These are phyloP conservation scores for Phragmatobia fuliginosa DNA, from an alignment of 2,888 invertebrate genomes.

Conservation along the genomic window DNA sequence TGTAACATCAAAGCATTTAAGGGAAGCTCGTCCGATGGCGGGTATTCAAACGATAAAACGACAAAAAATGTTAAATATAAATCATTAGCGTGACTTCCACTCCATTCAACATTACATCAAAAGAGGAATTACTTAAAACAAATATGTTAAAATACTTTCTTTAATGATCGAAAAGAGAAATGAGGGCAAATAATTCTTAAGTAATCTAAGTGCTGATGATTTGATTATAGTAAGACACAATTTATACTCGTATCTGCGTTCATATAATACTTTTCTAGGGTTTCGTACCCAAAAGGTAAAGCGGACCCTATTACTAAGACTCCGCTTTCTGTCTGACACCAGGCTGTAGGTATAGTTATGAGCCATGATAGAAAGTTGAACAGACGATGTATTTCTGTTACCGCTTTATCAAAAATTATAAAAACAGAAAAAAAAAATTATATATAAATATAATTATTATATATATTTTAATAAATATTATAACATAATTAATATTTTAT, in stretches of 20 bases:
- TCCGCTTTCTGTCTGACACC: too few species aligned
- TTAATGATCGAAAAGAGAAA: slow-evolving; percentile 21
- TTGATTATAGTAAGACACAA: slow-evolving; percentile 22
- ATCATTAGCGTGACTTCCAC: slow-evolving; percentile 34
- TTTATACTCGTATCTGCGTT: background rate
- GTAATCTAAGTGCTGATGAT: slow-evolving; percentile 35
- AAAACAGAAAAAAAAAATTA: too few species aligned
- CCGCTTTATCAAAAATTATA: too few species aligned
- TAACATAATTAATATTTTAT: too few species aligned
- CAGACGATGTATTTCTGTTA: too few species aligned
- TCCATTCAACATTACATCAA: slow-evolving; percentile 31
- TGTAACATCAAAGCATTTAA: slow-evolving; percentile 16
- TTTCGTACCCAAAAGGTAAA: too few species aligned
- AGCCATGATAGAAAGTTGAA: too few species aligned
- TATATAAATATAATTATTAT: too few species aligned
- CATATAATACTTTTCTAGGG: too few species aligned
- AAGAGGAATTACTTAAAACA: slow-evolving; percentile 30
- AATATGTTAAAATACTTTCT: slow-evolving; percentile 25
- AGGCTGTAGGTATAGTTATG: too few species aligned
- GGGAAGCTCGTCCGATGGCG: background rate
- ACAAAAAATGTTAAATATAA: slow-evolving; percentile 32
- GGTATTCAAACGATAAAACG: slow-evolving; percentile 26
- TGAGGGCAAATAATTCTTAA: slow-evolving; percentile 36
- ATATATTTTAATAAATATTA: too few species aligned
- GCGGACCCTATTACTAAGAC: too few species aligned